Evolutionary conservation across 2,888 invertebrate species (phyloP), one percentile per base, ranked within the genome.

Genomic region (Nomada lathburiana): DNA sequence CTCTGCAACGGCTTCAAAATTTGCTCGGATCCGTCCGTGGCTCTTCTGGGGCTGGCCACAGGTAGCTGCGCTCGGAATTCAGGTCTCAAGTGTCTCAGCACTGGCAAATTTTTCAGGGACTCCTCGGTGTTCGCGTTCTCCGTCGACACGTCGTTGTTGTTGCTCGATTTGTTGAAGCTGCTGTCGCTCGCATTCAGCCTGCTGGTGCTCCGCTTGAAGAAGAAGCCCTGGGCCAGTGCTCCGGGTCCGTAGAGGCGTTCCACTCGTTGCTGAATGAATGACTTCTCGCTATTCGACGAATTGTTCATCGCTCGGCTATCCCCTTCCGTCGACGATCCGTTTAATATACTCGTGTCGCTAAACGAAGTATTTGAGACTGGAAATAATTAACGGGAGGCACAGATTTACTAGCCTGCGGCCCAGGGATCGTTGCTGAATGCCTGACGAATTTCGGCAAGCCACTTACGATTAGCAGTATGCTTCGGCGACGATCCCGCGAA

Each of bases 161-260:
- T 93, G 52, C 94, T 94, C 29, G 92, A 91, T 75, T 92, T 93
- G 77, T 91, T 90, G 65, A 91, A 85, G 71, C 88, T 91, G 70
- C 59, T 88, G 23, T 92, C 89, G 76, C 89, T 84, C 36, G 69
- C 69, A 89, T 94, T 86, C 92, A 94, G 87, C 94, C 94, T 89
- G 68, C 83, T 89, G 36, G 88, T 83, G 84, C 91, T 89, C 47
- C 94, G 93, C 76, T 93, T 94, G 84, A 92, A 93, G 92, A 97
- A 97, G 92, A 98, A 98, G 0, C 97, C 97, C 92, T 97, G 97
- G 1, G 97, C 98, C 50, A 98, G 93, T 1, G 98, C 98, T 5
- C 97, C 97, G 5, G 98, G 97, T 0, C 98, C 98, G 92, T 98
- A 98, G 2, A 98, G 94, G 70, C 98, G 95, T 91, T 98, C 98